A percentile compares a stretch with the other conserved stretches of the same genome.
Evolutionary conservation across 1,140 invertebrate genomes (phyloP).

Genomic region (Zaprionus gabonicus): DNA sequence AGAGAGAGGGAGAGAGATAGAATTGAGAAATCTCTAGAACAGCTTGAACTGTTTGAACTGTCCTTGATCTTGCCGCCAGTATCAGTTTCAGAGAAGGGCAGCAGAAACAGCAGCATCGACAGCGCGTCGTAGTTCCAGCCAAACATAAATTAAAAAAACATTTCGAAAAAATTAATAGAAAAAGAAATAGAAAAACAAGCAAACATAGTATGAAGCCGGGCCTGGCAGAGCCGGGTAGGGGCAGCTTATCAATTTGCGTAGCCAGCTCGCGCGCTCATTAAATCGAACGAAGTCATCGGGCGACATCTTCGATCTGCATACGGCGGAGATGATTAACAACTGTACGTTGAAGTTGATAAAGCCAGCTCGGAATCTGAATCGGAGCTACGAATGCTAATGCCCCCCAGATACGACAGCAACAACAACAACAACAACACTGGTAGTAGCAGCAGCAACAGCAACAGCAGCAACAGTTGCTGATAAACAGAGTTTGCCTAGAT

Average conservation of each 20-base stretch:
- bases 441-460: background rate
- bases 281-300: slow-evolving; percentile 39
- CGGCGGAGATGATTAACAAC: slow-evolving; percentile 19
- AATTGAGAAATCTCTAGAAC: background rate
- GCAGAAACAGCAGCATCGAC: background rate
- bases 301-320: slow-evolving; percentile 57
- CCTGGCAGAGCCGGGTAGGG: slow-evolving; percentile 22
- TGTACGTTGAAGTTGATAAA: slow-evolving; percentile 14
- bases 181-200: background rate
- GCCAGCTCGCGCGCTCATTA: slow-evolving; percentile 17
- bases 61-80: slow-evolving; percentile 66
- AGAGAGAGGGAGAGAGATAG: background rate
- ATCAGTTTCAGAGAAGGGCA: slow-evolving; percentile 11
- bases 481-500: background rate
- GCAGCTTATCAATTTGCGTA: slow-evolving; percentile 60
- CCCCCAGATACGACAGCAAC: slow-evolving; percentile 12
- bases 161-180: slow-evolving; percentile 1
- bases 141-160: slow-evolving; percentile 45
- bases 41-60: slow-evolving; percentile 15
- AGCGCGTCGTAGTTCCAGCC: background rate
- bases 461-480: background rate
- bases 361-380: slow-evolving; percentile 6
- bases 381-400: slow-evolving; percentile 37
- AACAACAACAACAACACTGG: background rate
- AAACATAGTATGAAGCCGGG: slow-evolving; percentile 14